Percentiles rank a stretch among this genome's conserved stretches.
phyloP scores from a whole-genome alignment of 2,797 vertebrate genomes.

The Aplochiton taeniatus region DNA sequence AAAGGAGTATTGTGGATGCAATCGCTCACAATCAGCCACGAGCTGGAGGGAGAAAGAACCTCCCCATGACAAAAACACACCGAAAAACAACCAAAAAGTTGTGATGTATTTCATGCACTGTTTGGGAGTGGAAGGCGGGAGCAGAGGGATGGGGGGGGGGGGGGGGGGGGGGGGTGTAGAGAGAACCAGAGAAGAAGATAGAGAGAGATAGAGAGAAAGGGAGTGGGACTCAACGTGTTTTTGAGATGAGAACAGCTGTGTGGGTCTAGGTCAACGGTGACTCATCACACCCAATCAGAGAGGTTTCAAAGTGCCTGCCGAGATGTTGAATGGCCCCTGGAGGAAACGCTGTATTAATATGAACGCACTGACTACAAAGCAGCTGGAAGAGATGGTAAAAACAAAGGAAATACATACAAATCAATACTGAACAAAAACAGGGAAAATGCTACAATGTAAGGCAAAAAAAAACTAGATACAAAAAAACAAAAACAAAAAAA shows the following conservation, averaged over 20 bases:
- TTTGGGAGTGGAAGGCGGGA: constrained; percentile 49
- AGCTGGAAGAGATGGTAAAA: no score
- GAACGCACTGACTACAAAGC: no score
- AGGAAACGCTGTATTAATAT: no score
- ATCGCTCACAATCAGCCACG: constrained; percentile 81
- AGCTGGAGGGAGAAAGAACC: no score
- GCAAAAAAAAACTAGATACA: no score
- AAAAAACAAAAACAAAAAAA: no score
- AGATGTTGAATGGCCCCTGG: not conserved
- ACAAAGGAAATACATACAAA: no score
- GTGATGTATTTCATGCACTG: constrained; percentile 73
- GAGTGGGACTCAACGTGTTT: constrained; percentile 47
- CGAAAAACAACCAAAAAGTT: constrained; percentile 55
- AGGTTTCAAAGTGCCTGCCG: constrained; percentile 62
- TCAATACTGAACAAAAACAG: no score
- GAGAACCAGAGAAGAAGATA: constrained; percentile 34
- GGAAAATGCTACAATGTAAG: no score
- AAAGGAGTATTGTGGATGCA: constrained; percentile 80
- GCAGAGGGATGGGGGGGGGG: constrained; percentile 35
- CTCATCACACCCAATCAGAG: constrained; percentile 68
- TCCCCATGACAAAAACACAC: not conserved
- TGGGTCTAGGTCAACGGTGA: constrained; percentile 64
- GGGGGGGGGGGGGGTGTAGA: no score
- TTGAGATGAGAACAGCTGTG: constrained; percentile 64
- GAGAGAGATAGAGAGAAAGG: not conserved